Conservation (phyloP, 2,888 invertebrate genomes). For the Acanthosepion lycidas region DNA sequence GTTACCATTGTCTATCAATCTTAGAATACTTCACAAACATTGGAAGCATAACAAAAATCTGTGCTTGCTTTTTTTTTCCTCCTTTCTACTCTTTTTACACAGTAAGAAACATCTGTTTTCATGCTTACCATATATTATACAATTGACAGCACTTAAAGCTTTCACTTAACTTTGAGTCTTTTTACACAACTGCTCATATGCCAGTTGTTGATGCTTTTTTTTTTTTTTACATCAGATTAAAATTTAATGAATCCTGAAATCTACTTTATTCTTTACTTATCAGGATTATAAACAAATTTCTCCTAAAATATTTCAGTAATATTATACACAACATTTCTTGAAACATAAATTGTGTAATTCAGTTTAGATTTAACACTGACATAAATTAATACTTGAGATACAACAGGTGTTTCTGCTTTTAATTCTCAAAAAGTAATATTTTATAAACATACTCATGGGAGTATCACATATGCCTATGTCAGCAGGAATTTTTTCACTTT, state of each 20-base stretch:
- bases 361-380: not conserved
- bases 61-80: too few relatives aligned
- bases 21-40: too few relatives aligned
- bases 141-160: too few relatives aligned
- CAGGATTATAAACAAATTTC: not conserved
- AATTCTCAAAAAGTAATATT: not conserved
- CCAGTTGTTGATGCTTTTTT: not conserved
- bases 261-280: not conserved
- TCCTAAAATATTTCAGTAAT: not conserved
- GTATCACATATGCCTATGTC: conserved; percentile 9
- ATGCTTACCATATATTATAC: too few relatives aligned
- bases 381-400: not conserved
- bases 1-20: too few relatives aligned
- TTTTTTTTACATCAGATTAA: not conserved
- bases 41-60: too few relatives aligned
- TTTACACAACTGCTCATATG: not conserved
- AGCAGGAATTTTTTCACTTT: not conserved
- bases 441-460: not conserved
- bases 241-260: not conserved
- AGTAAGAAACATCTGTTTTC: too few relatives aligned
- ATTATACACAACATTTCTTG: not conserved
- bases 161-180: too few relatives aligned
- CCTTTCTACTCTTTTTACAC: too few relatives aligned
- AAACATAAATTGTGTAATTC: not conserved
- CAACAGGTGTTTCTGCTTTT: not conserved